These are phyloP conservation scores for Drosophila punjabiensis DNA, from an alignment of 1,140 invertebrate genomes.

Conservation along the genomic window DNA sequence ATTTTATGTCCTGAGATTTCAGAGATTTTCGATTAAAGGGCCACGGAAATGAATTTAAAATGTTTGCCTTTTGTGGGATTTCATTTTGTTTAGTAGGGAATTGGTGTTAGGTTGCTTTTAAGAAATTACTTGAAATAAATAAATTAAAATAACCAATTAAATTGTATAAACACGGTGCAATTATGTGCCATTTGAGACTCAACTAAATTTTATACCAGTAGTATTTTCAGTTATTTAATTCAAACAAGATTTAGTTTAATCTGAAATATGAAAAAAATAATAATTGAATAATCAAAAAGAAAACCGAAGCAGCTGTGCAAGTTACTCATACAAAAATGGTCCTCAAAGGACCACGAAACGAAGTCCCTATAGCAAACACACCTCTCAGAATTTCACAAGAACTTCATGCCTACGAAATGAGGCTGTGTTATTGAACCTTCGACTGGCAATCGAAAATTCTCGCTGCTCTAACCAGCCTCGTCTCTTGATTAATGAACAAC, in stretches of 20 bases:
- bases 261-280: not conserved
- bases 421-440: conserved; percentile 20
- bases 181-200: not conserved
- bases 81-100: not conserved
- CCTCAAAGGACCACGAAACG: not conserved
- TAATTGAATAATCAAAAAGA: not conserved
- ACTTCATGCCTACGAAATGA: conserved; percentile 9
- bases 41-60: not conserved
- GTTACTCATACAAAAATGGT: not conserved
- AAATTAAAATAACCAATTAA: too few relatives aligned
- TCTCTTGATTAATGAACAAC: conserved; percentile 53
- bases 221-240: not conserved
- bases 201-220: not conserved
- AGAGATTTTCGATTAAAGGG: conserved; percentile 1
- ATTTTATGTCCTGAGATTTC: conserved; percentile 4
- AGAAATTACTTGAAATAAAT: not conserved
- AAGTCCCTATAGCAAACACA: not conserved
- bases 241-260: not conserved
- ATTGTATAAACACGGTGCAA: too few relatives aligned
- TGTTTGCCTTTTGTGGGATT: not conserved
- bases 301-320: not conserved
- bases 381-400: not conserved
- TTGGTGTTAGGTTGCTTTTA: not conserved
- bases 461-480: not conserved
- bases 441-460: conserved; percentile 21